Conservation (phyloP, 2,888 invertebrate species). For the Mythimna pallens region DNA sequence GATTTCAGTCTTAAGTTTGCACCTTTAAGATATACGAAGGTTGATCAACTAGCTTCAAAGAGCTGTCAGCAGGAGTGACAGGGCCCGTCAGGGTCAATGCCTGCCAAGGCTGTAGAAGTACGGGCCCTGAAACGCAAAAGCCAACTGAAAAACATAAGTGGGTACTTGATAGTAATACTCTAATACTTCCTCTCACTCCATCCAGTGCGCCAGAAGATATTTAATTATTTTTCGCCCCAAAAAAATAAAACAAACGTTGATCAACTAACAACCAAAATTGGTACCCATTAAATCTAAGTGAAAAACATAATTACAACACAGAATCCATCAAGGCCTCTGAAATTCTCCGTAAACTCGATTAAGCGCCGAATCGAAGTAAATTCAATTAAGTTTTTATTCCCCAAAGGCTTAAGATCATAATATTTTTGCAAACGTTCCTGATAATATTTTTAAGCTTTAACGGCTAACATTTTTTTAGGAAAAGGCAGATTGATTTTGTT, state of each 20-base stretch:
- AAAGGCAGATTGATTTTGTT: neutral
- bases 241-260: neutral
- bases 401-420: neutral
- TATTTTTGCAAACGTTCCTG: constrained; percentile 19
- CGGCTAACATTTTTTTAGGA: neutral
- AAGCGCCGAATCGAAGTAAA: constrained; percentile 21
- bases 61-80: no score
- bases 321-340: neutral
- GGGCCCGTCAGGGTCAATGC: no score
- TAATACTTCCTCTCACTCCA: no score
- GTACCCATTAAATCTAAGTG: neutral
- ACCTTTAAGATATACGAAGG: no score
- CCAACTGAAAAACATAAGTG: no score
- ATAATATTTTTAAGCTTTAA: constrained; percentile 8
- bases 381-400: constrained; percentile 38
- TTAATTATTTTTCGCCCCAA: no score
- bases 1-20: no score
- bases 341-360: constrained; percentile 30
- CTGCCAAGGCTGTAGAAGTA: no score
- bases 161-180: no score
- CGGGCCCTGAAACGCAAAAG: no score
- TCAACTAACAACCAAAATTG: neutral
- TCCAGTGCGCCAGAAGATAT: no score
- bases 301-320: constrained; percentile 15
- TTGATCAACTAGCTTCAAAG: no score